These are phyloP conservation scores for Syrphus vitripennis DNA, from an alignment of 2,888 invertebrate species.

Conservation along the genomic window DNA sequence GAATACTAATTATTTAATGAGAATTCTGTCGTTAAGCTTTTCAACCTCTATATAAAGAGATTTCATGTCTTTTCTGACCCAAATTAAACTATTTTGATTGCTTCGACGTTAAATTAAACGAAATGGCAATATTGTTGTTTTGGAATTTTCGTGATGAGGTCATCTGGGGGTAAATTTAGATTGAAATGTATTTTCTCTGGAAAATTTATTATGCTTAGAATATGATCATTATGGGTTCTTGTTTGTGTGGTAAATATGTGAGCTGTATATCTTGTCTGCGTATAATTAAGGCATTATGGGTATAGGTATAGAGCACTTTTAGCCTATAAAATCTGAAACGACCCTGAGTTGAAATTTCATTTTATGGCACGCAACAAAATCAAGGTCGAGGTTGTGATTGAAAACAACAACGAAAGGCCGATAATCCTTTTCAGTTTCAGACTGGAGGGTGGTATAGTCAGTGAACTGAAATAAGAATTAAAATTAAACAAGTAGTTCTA, in stretches of 20 bases:
- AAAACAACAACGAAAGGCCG: not conserved
- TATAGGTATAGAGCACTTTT: not conserved
- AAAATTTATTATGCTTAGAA: not conserved
- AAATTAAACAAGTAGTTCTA: not conserved
- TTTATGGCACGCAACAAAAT: not conserved
- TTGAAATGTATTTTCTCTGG: not conserved
- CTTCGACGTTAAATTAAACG: not conserved
- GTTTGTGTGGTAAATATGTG: not conserved
- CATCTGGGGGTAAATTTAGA: slow-evolving; percentile 7
- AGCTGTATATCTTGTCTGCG: not conserved
- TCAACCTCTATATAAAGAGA: not conserved
- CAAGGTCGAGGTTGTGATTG: not conserved
- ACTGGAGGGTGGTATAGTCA: not conserved
- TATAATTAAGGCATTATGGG: not conserved
- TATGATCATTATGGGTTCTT: not conserved
- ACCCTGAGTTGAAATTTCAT: not conserved
- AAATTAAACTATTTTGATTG: slow-evolving; percentile 6
- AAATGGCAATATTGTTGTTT: not conserved
- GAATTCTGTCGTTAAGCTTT: slow-evolving; percentile 2
- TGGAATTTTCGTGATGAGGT: slow-evolving; percentile 3
- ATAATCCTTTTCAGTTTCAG: not conserved
- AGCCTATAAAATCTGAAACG: not conserved
- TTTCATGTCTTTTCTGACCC: not conserved
- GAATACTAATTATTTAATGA: slow-evolving; percentile 43
- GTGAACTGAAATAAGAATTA: slow-evolving; percentile 4